These are phyloP conservation scores for Chrysocyon brachyurus DNA, from an alignment of 2,797 vertebrate species.

Conservation along the genomic window DNA sequence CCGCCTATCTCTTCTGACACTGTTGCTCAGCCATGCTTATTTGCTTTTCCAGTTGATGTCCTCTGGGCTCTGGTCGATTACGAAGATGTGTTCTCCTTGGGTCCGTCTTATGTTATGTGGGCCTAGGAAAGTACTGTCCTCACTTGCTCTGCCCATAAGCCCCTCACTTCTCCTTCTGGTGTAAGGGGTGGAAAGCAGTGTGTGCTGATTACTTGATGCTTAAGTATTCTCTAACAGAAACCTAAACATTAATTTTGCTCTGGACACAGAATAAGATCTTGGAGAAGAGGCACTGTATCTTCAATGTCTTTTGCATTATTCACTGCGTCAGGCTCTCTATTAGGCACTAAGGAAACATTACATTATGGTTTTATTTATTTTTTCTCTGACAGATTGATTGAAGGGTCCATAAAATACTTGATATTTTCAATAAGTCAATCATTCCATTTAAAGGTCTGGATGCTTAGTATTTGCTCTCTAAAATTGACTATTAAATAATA, in stretches of 20 bases:
- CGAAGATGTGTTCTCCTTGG: not conserved
- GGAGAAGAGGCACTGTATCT: not conserved
- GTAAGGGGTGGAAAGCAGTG: not conserved
- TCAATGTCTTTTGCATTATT: not conserved
- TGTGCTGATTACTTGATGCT: not conserved
- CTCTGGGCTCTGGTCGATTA: not conserved
- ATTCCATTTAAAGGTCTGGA: not conserved
- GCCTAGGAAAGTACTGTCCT: not conserved
- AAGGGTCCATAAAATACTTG: not conserved
- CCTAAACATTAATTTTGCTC: not conserved
- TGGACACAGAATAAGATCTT: not conserved
- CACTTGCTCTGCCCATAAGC: not conserved
- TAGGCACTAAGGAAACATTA: not conserved
- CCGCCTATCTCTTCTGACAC: not conserved
- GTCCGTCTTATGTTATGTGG: not conserved
- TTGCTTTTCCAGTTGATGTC: not conserved
- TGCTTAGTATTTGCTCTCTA: not conserved
- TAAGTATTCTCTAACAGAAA: not conserved
- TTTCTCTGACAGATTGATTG: not conserved
- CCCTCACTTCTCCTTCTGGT: not conserved
- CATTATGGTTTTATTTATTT: not conserved
- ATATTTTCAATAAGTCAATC: not conserved
- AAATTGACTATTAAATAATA: constrained; percentile 46
- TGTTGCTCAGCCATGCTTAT: not conserved
- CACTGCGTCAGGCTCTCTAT: not conserved